Conservation (phyloP, 1,140 invertebrate species). For the Papilio helenus region DNA sequence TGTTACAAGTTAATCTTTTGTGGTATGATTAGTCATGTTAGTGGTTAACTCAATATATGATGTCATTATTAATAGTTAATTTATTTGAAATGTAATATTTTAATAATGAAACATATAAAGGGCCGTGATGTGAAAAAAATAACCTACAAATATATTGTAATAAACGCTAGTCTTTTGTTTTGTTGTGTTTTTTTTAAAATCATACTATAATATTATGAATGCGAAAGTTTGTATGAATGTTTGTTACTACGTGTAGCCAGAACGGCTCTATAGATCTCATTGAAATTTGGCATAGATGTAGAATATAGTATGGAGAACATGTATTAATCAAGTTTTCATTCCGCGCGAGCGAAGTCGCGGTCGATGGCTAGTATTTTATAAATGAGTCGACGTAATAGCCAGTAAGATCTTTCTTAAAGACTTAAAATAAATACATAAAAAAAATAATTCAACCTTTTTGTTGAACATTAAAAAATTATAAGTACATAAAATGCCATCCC, state of each 20-base stretch:
- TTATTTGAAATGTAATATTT: not conserved
- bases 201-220: no score
- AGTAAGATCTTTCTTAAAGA: not conserved
- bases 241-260: no score
- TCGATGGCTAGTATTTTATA: not conserved
- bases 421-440: not conserved
- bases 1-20: conserved; percentile 1
- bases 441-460: not conserved
- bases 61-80: not conserved
- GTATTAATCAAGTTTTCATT: no score
- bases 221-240: no score
- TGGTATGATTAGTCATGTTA: not conserved
- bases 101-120: not conserved
- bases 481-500: conserved; percentile 13
- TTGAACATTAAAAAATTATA: not conserved
- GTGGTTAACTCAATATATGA: not conserved
- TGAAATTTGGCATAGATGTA: no score
- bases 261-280: no score
- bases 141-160: no score
- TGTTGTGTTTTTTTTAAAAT: no score
- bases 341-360: no score
- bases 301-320: no score
- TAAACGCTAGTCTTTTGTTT: no score
- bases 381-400: not conserved
- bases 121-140: not conserved